Conservation (phyloP, 2,888 invertebrate species). For the Carabus problematicus region DNA sequence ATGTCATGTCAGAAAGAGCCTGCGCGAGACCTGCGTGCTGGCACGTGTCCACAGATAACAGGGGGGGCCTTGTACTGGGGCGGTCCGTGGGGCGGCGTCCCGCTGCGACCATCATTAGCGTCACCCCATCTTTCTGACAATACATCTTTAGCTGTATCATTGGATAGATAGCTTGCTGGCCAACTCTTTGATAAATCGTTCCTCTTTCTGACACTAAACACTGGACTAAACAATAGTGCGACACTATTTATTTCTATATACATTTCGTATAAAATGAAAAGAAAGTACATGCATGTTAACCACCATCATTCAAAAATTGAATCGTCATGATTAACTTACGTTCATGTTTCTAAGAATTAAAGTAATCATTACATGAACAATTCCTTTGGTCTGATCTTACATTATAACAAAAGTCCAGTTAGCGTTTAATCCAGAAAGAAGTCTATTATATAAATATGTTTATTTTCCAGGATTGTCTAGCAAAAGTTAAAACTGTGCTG, state of each 20-base stretch:
- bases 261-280: too few relatives aligned
- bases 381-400: too few relatives aligned
- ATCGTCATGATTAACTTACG: too few relatives aligned
- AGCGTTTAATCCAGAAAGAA: background rate
- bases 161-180: background rate
- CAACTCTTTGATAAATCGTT: too few relatives aligned
- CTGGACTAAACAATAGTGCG: too few relatives aligned
- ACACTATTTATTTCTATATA: too few relatives aligned
- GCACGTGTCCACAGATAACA: conserved; percentile 30
- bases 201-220: too few relatives aligned
- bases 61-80: conserved; percentile 23
- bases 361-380: background rate
- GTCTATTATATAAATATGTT: conserved; percentile 42
- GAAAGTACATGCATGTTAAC: too few relatives aligned
- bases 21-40: conserved; percentile 10
- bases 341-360: too few relatives aligned
- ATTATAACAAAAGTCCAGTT: background rate
- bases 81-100: conserved; percentile 41
- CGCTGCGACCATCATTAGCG: conserved; percentile 36
- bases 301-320: too few relatives aligned
- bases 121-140: conserved; percentile 30
- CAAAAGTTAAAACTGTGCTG: conserved; percentile 83
- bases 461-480: conserved; percentile 78
- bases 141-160: conserved; percentile 33
- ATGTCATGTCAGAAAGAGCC: background rate